Base-by-base conservation (phyloP, 2,797 vertebrate genomes). In the Danio tinwini region DNA sequence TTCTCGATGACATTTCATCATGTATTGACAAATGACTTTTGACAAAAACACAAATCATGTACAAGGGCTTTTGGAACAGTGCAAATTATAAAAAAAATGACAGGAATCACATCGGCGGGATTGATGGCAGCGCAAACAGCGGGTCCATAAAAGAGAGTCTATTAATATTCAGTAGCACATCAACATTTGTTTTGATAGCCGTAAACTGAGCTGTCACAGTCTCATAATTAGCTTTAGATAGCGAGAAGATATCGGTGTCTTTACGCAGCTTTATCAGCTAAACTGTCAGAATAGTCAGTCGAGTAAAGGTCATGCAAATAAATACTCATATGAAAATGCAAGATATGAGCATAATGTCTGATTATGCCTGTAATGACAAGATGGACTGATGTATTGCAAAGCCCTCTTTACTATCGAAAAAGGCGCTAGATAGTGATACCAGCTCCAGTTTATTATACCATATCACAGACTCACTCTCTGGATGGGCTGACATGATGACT, bases 21-120 rank as follows among this genome's bases (percentile, higher is more conserved):
- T 80, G 72, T 73, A 70, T 71, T 16, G 80, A 84, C 13, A 75
- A 58, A 78, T 53, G 81, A 90, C 90, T 88, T 89, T 88, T 88
- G 85, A 56, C 77, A 9, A 6, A 6, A 13, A 55, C 52, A 40
- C n/a, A 70, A 71, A 56, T 56, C 7, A 42, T 21, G 21, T 52
- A 52, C 6, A 53, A 53, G 29, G 9, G 21, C 14, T 69, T 50
- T 45, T 17, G 5, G 10, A 65, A 19, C 6, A 65, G 62, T 64
- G 40, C 8, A 11, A 67, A 77, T 82, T 59, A 85, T 76, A 81
- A 76, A 76, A 81, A 81, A 6, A 42, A 45, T 73, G 68, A 74
- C 81, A 80, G 29, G 29, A 82, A 7, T 52, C 44, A 29, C 12
- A 16, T 5, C 12, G 6, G 45, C 71, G 9, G 12, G 16, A 63